Evolutionary conservation across 2,797 vertebrate species (phyloP).

Genomic region (Anguilla obscura): DNA sequence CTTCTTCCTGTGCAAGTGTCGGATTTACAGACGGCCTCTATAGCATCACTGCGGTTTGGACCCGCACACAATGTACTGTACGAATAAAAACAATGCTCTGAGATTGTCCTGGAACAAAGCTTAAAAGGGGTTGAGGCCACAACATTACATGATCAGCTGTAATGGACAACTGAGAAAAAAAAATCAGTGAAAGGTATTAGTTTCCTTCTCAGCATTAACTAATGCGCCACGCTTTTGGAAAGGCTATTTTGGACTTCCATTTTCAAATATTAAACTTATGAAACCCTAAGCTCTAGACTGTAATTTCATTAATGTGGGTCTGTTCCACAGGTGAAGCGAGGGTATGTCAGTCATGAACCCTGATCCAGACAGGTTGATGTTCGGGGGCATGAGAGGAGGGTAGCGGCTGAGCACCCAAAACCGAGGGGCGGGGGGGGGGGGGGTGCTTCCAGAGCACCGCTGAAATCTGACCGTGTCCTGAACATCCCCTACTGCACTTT

Average conservation of each 20-base stretch:
- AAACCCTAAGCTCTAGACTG: neutral
- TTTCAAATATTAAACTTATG: neutral
- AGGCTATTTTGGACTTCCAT: conserved; percentile 4
- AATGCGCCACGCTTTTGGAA: neutral
- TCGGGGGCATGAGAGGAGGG: neutral
- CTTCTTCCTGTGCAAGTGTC: neutral
- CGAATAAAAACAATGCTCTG: neutral
- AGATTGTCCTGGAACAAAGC: neutral
- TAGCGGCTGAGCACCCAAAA: neutral
- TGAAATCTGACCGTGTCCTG: neutral
- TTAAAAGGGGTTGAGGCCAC: neutral
- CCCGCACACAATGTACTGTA: no score
- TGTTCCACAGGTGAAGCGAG: neutral
- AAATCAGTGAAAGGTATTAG: conserved; percentile 1
- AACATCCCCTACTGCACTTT: neutral
- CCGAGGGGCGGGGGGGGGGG: no score
- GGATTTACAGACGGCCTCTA: neutral
- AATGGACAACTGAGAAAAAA: neutral
- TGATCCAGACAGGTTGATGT: neutral
- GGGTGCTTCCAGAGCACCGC: neutral
- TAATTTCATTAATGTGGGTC: neutral
- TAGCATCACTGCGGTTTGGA: neutral
- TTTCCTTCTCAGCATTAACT: neutral
- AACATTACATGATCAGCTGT: neutral
- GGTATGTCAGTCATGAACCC: neutral